Base-by-base conservation (phyloP, 1,140 invertebrate genomes). In the Bombus consobrinus region DNA sequence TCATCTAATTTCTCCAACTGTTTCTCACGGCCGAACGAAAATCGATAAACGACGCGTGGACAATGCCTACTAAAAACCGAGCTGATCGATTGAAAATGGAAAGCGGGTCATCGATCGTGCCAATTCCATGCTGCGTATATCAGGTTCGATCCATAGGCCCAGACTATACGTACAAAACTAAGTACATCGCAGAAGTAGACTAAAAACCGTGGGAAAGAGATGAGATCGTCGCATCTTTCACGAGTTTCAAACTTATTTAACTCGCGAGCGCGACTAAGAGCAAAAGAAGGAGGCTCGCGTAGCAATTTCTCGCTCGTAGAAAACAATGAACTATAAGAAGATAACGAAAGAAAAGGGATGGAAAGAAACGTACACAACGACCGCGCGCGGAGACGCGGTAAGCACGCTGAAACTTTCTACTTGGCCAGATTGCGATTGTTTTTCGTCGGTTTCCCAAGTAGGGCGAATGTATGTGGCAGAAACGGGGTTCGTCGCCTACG, bases 391-490 rank as follows among this genome's bases (percentile, higher is more conserved):
- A 62, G 66, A 68, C 66, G 83, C 73, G 75, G 66, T 18, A 68
- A 18, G 32, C 66, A 34, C 8, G 41, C n/a, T 59, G 59, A 84
- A 91, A 91, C 88, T 92, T 91, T 81, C 81, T 86, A 91, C 91
- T 91, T 84, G 47, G 85, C 84, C 83, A 86, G 87, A 91, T 92
- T 91, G 91, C 88, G 91, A 92, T 88, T 88, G 86, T 92, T 92
- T 92, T 90, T 91, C 88, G 79, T 88, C 57, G 74, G 37, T 43
- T 75, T 47, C 47, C 28, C 59, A 62, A 72, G 66, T 71, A 34
- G 77, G 74, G 41, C 86, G 72, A 22, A 13, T 22, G 13, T 15
- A 32, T 18, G n/a, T 18, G 18, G 47, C 18, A 2, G 47, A 18
- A 1, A 53, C 18, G 47, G 47, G 18, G 47, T 18, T 53, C 47